phyloP scores from a whole-genome alignment of 2,113 vertebrate species.

The Serinus canaria region DNA sequence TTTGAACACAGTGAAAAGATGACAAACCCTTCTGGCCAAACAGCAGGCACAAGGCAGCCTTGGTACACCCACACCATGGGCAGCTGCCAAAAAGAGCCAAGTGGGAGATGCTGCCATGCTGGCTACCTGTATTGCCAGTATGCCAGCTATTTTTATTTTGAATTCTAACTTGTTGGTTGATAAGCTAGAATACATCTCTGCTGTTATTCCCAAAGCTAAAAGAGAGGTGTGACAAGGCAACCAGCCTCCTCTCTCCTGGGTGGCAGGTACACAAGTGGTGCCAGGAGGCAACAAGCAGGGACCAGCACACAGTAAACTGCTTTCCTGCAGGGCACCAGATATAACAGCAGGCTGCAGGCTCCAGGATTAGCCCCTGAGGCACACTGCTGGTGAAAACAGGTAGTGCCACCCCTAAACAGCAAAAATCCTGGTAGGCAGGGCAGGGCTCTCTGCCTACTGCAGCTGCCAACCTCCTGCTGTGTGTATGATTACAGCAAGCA shows the following conservation, averaged over 20 bases:
- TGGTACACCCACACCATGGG: not conserved
- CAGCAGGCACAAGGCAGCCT: not conserved
- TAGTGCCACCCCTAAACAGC: not conserved
- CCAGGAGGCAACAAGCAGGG: not conserved
- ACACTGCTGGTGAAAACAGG: accelerated
- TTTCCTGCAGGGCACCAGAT: not conserved
- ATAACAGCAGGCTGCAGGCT: accelerated
- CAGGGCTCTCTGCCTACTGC: not conserved
- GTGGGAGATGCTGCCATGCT: not conserved
- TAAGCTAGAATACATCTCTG: not conserved
- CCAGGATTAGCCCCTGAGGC: not conserved
- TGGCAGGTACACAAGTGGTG: not conserved
- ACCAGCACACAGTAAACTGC: not conserved
- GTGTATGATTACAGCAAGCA: accelerated
- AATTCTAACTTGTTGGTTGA: not conserved
- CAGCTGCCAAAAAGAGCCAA: not conserved
- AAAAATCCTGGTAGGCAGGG: not conserved
- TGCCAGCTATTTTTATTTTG: not conserved
- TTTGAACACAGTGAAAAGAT: not conserved
- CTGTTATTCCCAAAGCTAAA: not conserved
- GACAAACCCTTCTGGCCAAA: not conserved
- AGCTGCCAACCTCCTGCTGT: not conserved
- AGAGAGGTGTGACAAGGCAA: not conserved
- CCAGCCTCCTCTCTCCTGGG: not conserved
- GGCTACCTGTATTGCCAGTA: not conserved